These are phyloP conservation scores for Papilio polytes DNA, from an alignment of 1,140 invertebrate species.

Conservation along the genomic window DNA sequence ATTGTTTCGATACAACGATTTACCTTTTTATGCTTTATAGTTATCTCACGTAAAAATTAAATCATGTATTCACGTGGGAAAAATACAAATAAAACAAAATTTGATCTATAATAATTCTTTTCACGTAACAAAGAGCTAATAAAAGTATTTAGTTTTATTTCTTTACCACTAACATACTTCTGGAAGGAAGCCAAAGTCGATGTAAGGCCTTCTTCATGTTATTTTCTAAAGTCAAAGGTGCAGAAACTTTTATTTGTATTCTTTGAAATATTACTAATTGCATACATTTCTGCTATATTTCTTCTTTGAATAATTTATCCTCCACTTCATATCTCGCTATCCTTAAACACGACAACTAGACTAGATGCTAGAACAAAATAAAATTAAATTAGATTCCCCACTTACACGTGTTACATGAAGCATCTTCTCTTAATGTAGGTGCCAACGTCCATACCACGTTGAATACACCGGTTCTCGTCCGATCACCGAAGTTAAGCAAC, in stretches of 20 bases:
- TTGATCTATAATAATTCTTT: background rate
- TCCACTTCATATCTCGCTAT: too few relatives aligned
- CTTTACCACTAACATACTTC: background rate
- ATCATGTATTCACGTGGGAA: background rate
- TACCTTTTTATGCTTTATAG: background rate
- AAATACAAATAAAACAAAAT: background rate
- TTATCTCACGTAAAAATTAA: conserved; percentile 1
- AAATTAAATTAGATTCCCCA: too few relatives aligned
- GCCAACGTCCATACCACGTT: conserved; percentile 22
- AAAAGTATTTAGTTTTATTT: background rate
- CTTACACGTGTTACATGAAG: too few relatives aligned
- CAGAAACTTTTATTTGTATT: background rate
- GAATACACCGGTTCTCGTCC: conserved; percentile 17
- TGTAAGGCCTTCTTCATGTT: background rate
- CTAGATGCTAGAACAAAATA: too few relatives aligned
- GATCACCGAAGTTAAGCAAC: conserved; percentile 37
- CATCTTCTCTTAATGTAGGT: too few relatives aligned
- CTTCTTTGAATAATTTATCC: too few relatives aligned
- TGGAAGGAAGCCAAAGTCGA: background rate
- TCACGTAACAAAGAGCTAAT: background rate
- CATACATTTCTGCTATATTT: too few relatives aligned
- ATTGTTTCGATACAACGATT: too few relatives aligned
- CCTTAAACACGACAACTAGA: too few relatives aligned
- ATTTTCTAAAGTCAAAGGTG: background rate
- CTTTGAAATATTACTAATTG: too few relatives aligned